Percentiles rank a stretch among this genome's conserved stretches.
Conservation (phyloP, 2,113 vertebrate genomes). For the Steatornis caripensis region DNA sequence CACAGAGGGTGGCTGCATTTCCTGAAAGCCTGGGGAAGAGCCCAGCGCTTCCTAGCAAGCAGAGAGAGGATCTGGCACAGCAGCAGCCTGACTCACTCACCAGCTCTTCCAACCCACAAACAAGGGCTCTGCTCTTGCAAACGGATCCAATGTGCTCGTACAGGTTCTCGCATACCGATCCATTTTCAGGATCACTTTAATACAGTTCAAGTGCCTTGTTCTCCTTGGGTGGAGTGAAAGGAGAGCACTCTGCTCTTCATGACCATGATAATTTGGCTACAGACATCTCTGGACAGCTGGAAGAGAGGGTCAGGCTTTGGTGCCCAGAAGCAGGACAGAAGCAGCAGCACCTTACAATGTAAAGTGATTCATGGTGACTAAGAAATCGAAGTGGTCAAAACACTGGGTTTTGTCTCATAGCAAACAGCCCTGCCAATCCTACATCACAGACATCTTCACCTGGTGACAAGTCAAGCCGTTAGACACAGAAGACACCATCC, state of each 20-base stretch:
- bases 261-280: not conserved
- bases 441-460: not conserved
- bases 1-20: not conserved
- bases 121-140: not conserved
- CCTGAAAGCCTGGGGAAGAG: not conserved
- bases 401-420: not conserved
- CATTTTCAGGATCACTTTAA: not conserved
- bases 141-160: not conserved
- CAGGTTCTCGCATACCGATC: rapidly evolving
- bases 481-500: not conserved
- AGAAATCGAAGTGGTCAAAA: not conserved
- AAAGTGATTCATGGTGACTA: not conserved
- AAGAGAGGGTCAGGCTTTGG: not conserved
- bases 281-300: not conserved
- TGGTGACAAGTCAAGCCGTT: not conserved
- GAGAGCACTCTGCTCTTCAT: not conserved
- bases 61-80: not conserved
- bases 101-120: not conserved
- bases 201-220: not conserved
- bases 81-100: not conserved
- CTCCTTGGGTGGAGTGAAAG: not conserved
- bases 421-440: not conserved
- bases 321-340: not conserved
- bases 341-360: rapidly evolving
- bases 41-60: not conserved